Percentiles rank a stretch among this genome's conserved stretches.
These are phyloP conservation scores for Neopipo cinnamomea DNA, from an alignment of 2,113 vertebrate species.

Conservation along the genomic window DNA sequence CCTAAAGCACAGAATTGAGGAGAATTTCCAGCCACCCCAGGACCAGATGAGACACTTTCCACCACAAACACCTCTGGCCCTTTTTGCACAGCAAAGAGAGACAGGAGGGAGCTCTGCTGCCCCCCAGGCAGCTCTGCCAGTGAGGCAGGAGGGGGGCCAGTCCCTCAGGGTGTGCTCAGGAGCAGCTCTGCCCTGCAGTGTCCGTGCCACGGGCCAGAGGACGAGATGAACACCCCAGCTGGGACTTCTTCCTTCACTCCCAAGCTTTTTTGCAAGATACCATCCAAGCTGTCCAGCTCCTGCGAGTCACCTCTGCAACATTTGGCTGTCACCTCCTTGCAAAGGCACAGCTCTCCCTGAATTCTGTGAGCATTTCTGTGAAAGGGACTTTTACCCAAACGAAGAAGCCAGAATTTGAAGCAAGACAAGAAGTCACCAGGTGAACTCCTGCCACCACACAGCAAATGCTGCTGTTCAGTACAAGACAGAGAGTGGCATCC, in stretches of 20 bases:
- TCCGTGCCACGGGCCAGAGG: too few relatives aligned
- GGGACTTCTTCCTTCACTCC: not conserved
- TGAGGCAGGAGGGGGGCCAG: not conserved
- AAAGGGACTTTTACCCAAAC: not conserved
- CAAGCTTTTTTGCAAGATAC: not conserved
- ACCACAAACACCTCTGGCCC: not conserved
- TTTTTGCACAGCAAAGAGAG: not conserved
- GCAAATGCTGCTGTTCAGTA: too few relatives aligned
- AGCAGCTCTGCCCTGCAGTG: not conserved
- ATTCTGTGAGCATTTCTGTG: not conserved
- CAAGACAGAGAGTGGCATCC: not conserved
- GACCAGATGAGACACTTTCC: not conserved
- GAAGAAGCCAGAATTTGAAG: not conserved
- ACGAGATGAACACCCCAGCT: not conserved
- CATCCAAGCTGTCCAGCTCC: not conserved
- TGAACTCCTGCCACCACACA: not conserved
- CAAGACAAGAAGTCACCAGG: not conserved
- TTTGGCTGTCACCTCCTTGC: not conserved
- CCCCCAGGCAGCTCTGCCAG: rapidly evolving
- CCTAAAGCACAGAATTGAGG: not conserved
- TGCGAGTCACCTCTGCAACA: not conserved
- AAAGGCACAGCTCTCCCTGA: not conserved
- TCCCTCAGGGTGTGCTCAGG: not conserved
- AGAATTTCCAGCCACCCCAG: not conserved
- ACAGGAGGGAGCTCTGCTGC: not conserved